Percentiles rank a stretch among this genome's conserved stretches.
phyloP scores from a whole-genome alignment of 2,113 vertebrate genomes.

The Zosterops hypoxanthus region DNA sequence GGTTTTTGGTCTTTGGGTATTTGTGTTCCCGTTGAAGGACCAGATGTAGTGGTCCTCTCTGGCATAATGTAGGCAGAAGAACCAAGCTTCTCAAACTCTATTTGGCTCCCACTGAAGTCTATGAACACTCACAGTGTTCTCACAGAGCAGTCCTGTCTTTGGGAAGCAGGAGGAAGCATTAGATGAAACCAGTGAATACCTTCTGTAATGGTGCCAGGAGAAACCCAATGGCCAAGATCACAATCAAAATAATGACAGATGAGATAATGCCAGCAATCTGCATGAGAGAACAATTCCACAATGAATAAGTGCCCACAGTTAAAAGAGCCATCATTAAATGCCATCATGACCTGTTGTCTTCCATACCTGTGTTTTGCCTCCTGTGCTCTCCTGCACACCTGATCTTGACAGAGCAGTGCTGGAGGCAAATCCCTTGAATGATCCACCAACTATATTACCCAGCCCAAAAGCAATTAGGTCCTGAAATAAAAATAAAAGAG shows the following conservation, averaged over 20 bases:
- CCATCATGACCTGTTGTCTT: background rate
- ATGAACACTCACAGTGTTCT: background rate
- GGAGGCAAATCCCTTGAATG: slow-evolving; percentile 88
- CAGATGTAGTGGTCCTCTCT: background rate
- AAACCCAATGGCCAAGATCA: slow-evolving; percentile 86
- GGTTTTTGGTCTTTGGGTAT: background rate
- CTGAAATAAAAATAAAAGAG: slow-evolving; percentile 64
- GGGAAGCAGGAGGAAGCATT: background rate
- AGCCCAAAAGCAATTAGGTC: slow-evolving; percentile 93
- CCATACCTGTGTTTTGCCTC: slow-evolving; percentile 94
- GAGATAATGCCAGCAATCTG: slow-evolving; percentile 92
- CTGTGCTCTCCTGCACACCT: slow-evolving; percentile 93
- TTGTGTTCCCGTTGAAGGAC: background rate
- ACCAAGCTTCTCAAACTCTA: background rate
- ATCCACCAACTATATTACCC: slow-evolving; percentile 89
- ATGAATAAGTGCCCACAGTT: background rate
- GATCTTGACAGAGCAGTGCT: slow-evolving; percentile 93
- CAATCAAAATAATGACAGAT: slow-evolving; percentile 86
- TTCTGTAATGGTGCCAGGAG: slow-evolving; percentile 90
- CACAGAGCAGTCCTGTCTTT: background rate
- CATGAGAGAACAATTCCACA: background rate
- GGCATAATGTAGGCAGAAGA: background rate
- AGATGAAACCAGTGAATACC: slow-evolving; percentile 67
- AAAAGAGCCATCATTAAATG: background rate
- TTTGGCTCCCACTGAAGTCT: background rate